phyloP scores from a whole-genome alignment of 2,888 invertebrate species.

The Hirudinaria manillensis region DNA sequence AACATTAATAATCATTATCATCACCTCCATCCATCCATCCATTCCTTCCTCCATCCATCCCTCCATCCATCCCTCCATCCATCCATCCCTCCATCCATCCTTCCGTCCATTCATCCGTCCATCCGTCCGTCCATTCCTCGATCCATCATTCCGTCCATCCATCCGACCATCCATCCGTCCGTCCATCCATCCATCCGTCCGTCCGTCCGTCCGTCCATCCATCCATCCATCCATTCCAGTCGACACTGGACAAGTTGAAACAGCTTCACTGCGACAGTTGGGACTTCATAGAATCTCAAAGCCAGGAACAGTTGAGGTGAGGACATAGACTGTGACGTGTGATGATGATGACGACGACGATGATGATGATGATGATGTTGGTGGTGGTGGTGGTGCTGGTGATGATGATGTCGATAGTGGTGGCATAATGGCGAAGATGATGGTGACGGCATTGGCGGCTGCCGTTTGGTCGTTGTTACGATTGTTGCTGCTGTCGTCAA shows the following conservation, averaged over 20 bases:
- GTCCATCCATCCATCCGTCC: not conserved
- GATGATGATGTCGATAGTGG: not conserved
- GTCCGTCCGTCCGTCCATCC: not conserved
- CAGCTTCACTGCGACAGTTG: slow-evolving; percentile 93
- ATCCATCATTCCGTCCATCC: not conserved
- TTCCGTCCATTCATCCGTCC: not conserved
- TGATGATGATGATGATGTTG: slow-evolving; percentile 31
- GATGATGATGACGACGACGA: slow-evolving; percentile 29
- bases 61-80: not conserved
- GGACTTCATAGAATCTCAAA: slow-evolving; percentile 93
- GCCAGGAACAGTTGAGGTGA: slow-evolving; percentile 79
- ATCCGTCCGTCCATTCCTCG: too few species aligned
- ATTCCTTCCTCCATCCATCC: too few species aligned
- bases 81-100: not conserved
- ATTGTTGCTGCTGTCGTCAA: not conserved
- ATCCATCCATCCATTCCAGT: slow-evolving; percentile 50
- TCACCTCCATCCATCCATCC: too few species aligned
- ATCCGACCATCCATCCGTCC: not conserved
- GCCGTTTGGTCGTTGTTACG: not conserved
- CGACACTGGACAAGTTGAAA: slow-evolving; percentile 78
- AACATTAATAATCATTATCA: too few species aligned
- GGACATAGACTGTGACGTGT: slow-evolving; percentile 37
- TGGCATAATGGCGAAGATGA: slow-evolving; percentile 22
- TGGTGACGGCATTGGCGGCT: slow-evolving; percentile 7
- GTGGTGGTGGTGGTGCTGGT: slow-evolving; percentile 2